A percentile compares a stretch with the other conserved stretches of the same genome.
Evolutionary conservation across 2,797 vertebrate genomes (phyloP).

Genomic region (Phrynocephalus guinanensis): DNA sequence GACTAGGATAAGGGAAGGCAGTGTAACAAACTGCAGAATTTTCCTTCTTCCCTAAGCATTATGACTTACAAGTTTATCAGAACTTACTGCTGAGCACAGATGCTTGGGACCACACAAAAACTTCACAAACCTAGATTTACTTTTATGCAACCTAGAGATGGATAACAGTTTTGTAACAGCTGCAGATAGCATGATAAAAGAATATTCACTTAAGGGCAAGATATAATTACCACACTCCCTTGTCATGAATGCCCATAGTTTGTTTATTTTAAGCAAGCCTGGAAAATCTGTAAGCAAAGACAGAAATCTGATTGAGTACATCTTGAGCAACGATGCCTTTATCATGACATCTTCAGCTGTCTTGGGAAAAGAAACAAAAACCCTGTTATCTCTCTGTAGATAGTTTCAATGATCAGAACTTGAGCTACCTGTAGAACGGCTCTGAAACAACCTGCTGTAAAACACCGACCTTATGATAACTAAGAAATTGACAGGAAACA

Average conservation of each 20-base stretch:
- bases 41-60: neutral
- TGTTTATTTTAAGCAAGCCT: neutral
- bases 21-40: too few species aligned
- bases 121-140: neutral
- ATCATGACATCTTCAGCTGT: neutral
- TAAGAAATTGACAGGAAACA: neutral
- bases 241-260: neutral
- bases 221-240: neutral
- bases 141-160: neutral
- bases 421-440: neutral
- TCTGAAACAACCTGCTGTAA: neutral
- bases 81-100: too few species aligned
- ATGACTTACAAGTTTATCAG: neutral
- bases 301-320: neutral
- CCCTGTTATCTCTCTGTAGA: neutral
- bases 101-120: neutral
- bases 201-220: neutral
- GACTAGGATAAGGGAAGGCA: neutral
- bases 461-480: neutral
- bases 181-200: neutral
- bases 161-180: neutral
- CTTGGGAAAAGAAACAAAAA: neutral
- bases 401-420: neutral
- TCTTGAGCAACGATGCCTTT: neutral
- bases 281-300: neutral